Evolutionary conservation across 2,797 vertebrate genomes (phyloP).

Genomic region (Spinus olivaceus): DNA sequence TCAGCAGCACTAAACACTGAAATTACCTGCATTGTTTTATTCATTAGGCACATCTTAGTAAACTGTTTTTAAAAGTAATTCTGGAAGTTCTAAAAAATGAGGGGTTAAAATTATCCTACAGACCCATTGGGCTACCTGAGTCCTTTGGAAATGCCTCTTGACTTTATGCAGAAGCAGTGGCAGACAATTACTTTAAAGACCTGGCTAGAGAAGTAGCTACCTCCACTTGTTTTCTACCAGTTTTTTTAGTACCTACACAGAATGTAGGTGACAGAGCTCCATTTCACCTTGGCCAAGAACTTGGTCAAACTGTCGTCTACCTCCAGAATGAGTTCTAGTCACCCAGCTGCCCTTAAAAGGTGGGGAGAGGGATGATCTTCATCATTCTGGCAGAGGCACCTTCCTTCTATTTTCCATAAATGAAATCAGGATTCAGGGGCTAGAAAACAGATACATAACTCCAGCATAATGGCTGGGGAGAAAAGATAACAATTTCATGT

Average conservation of each 20-base stretch:
- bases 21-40: neutral
- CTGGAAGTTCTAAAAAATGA: neutral
- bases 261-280: neutral
- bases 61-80: neutral
- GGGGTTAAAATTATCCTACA: neutral
- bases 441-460: neutral
- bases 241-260: neutral
- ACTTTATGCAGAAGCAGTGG: neutral
- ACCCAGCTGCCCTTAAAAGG: neutral
- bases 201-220: neutral
- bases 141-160: neutral
- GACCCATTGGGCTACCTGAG: neutral
- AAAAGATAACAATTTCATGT: neutral
- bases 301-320: neutral
- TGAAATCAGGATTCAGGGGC: neutral
- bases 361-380: neutral
- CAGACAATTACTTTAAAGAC: neutral
- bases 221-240: neutral
- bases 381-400: neutral
- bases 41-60: neutral
- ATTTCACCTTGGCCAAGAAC: neutral
- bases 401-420: neutral
- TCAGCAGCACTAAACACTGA: neutral
- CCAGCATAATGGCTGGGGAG: neutral
- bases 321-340: neutral